Evolutionary conservation across 2,113 vertebrate genomes (phyloP).

Genomic region (Charadrius vociferus): DNA sequence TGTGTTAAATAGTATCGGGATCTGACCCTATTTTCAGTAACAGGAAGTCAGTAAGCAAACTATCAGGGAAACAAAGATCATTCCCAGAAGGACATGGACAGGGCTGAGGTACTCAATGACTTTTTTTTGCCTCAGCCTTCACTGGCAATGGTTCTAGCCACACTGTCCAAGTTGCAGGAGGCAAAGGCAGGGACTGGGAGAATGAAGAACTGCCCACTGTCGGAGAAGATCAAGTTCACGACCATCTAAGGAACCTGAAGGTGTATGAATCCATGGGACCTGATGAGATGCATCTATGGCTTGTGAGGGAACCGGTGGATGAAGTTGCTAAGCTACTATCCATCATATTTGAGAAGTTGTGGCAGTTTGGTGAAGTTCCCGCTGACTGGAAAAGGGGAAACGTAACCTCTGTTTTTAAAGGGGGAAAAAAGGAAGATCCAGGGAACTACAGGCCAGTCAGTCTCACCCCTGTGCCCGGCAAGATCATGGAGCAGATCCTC

Average conservation of each 20-base stretch:
- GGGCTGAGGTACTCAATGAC: neutral
- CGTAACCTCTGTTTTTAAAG: neutral
- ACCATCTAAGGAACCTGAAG: neutral
- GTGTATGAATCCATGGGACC: neutral
- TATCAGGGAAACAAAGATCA: neutral
- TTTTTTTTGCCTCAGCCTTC: neutral
- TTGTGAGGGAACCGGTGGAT: neutral
- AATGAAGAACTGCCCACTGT: neutral
- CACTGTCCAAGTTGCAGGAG: neutral
- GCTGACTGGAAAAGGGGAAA: neutral
- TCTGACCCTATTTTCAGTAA: neutral
- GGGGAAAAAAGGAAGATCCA: neutral
- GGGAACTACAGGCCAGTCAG: neutral
- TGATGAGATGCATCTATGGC: neutral
- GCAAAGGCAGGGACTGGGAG: neutral
- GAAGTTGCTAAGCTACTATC: neutral
- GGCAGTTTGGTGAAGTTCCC: neutral
- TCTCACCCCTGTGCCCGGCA: neutral
- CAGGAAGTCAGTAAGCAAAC: neutral
- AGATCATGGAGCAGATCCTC: neutral
- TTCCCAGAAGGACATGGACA: neutral
- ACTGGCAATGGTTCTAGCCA: neutral
- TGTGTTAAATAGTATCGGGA: neutral
- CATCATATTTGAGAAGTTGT: neutral
- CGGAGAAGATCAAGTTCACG: neutral